Conservation (phyloP, 2,888 invertebrate genomes). For the Drosophila longiperda region DNA sequence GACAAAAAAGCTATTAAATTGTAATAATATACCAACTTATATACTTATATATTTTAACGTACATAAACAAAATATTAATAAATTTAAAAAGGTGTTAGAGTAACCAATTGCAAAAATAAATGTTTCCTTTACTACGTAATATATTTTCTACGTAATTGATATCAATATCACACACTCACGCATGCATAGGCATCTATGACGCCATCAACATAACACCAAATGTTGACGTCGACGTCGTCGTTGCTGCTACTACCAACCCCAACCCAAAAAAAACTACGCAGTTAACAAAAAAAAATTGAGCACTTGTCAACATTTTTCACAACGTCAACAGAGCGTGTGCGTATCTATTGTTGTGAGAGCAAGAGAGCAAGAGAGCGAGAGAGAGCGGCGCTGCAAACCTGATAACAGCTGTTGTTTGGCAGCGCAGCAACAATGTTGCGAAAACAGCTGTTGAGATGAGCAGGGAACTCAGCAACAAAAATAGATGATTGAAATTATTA, state of each 20-base stretch:
- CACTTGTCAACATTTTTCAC: slow-evolving; percentile 76
- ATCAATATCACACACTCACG: neutral
- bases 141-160: neutral
- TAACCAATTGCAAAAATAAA: neutral
- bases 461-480: slow-evolving; percentile 38
- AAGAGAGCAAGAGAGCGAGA: slow-evolving; percentile 37
- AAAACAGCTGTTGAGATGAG: slow-evolving; percentile 77
- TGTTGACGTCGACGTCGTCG: slow-evolving; percentile 53
- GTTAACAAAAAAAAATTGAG: slow-evolving; percentile 66
- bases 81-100: neutral
- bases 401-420: slow-evolving; percentile 65
- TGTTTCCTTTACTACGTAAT: neutral
- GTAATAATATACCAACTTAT: neutral
- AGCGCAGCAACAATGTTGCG: slow-evolving; percentile 74
- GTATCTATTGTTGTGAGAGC: slow-evolving; percentile 28
- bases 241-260: slow-evolving; percentile 47
- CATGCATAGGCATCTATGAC: slow-evolving; percentile 56
- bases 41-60: neutral
- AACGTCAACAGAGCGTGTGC: slow-evolving; percentile 61
- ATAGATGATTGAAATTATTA: slow-evolving; percentile 11
- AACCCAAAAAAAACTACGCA: slow-evolving; percentile 73
- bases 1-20: slow-evolving; percentile 36
- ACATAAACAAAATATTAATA: neutral
- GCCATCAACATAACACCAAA: slow-evolving; percentile 69
- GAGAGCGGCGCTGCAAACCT: slow-evolving; percentile 33